Evolutionary conservation across 2,113 vertebrate genomes (phyloP).

Genomic region (Thalassarche chlororhynchos): DNA sequence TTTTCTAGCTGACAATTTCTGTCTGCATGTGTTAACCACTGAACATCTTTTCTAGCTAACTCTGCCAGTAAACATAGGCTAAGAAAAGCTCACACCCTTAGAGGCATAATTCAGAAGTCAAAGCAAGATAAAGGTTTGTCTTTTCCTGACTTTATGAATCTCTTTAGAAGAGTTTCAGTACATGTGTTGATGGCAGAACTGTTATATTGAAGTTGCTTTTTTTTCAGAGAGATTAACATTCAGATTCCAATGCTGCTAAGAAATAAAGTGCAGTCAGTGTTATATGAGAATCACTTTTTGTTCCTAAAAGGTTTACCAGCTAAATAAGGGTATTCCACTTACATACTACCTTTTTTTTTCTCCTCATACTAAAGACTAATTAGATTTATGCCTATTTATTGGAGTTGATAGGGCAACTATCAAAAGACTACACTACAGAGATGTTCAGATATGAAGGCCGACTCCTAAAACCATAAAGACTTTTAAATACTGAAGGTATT

Average conservation of each 20-base stretch:
- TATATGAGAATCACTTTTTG: not conserved
- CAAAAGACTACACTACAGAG: not conserved
- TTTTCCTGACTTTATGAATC: not conserved
- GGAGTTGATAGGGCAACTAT: not conserved
- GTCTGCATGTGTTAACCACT: not conserved
- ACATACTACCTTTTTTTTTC: not conserved
- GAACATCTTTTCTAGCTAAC: not conserved
- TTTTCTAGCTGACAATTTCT: not conserved
- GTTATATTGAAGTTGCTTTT: not conserved
- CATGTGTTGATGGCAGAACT: not conserved
- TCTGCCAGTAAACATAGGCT: not conserved
- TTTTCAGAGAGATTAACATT: not conserved
- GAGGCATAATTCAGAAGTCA: not conserved
- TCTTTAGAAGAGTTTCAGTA: not conserved
- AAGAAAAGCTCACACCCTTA: not conserved
- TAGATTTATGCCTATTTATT: not conserved
- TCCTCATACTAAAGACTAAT: not conserved
- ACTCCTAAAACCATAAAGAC: not conserved
- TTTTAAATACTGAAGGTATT: not conserved
- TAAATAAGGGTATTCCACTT: not conserved
- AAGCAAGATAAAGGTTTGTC: not conserved
- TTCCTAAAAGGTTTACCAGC: not conserved
- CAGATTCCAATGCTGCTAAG: not conserved
- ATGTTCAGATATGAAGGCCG: not conserved
- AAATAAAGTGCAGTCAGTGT: not conserved